Base-by-base conservation (phyloP, 1,140 invertebrate genomes). In the Sarcophaga peregrina region DNA sequence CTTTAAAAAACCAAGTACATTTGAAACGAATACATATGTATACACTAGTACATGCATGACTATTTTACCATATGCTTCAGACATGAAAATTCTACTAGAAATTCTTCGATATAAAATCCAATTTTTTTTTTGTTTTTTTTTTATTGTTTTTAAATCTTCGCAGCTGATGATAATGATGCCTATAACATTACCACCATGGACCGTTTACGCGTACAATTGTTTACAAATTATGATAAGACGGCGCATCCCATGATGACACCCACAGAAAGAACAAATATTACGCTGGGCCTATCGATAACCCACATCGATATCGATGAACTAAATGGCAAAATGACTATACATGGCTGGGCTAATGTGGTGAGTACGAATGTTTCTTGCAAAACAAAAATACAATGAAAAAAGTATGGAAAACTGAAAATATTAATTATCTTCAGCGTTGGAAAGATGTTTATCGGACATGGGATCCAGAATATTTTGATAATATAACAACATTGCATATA, bases 361-460 rank as follows among this genome's bases (percentile, higher is more conserved):
- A 91, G 90, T 83, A 8, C 48, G 37, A 58, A 82, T 20, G 0
- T 13, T 58, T 58, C 11, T 58, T 58, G 50, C 81, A 82, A 37
- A 73, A 82, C 45, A 72, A 72, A 48, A 72, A 82, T n/a, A n/a
- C 46, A 68, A 72, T 6, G 13, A 8, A 11, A 15, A 25, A 45
- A 54, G 45, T 15, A 45, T 9, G 15, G 10, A 8, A 72, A 52
- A 10, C 50, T 52, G 5, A 52, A 68, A 68, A 10, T 75, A 15
- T 45, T 17, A 46, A 58, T 76, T 90, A 37, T 85, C 25, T 4
- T 1, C 25, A 96, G 94, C 81, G 83, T 8, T 95, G 94, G 94
- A 91, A 86, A 37, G 94, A 95, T 86, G 93, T 94, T 75, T 93
- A 93, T 83, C 89, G 94, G 3, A 92, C 91, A 80, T 95, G 94